Percentiles rank a stretch among this genome's conserved stretches.
Conservation (phyloP, 1,140 invertebrate species). For the Eumaeus atala region DNA sequence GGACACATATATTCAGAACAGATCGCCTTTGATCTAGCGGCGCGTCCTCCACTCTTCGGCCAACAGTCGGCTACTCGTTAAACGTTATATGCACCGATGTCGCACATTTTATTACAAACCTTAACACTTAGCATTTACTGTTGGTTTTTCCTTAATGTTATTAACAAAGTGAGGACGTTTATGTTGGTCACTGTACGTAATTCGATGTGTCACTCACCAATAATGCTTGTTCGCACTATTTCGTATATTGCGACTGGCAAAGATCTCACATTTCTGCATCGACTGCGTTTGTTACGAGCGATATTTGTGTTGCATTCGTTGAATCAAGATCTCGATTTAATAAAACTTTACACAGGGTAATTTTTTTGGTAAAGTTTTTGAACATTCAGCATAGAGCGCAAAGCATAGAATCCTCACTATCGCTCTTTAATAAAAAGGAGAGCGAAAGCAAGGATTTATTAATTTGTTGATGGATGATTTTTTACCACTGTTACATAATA, state of each 20-base stretch:
- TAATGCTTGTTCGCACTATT: conserved; percentile 40
- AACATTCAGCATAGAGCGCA: too few species aligned
- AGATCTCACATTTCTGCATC: not conserved
- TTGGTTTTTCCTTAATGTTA: conserved; percentile 7
- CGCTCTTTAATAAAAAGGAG: too few species aligned
- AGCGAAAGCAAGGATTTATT: too few species aligned
- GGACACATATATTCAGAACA: conserved; percentile 52
- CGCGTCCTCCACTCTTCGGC: conserved; percentile 34
- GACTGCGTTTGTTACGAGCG: not conserved
- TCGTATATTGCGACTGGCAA: conserved; percentile 22
- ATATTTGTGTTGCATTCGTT: too few species aligned
- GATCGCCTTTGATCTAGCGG: conserved; percentile 39
- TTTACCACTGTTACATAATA: too few species aligned
- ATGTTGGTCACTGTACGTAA: conserved; percentile 23
- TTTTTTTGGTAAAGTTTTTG: too few species aligned
- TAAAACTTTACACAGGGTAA: too few species aligned
- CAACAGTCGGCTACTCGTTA: conserved; percentile 22
- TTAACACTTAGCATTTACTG: conserved; percentile 15
- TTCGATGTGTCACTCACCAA: conserved; percentile 40
- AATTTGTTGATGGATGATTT: too few species aligned
- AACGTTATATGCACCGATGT: conserved; percentile 21
- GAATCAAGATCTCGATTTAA: too few species aligned
- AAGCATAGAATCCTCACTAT: too few species aligned
- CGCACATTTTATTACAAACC: conserved; percentile 14
- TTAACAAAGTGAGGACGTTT: conserved; percentile 15